A percentile compares a stretch with the other conserved stretches of the same genome.
Evolutionary conservation across 2,113 vertebrate genomes (phyloP).

Genomic region (Sminthopsis crassicaudata): DNA sequence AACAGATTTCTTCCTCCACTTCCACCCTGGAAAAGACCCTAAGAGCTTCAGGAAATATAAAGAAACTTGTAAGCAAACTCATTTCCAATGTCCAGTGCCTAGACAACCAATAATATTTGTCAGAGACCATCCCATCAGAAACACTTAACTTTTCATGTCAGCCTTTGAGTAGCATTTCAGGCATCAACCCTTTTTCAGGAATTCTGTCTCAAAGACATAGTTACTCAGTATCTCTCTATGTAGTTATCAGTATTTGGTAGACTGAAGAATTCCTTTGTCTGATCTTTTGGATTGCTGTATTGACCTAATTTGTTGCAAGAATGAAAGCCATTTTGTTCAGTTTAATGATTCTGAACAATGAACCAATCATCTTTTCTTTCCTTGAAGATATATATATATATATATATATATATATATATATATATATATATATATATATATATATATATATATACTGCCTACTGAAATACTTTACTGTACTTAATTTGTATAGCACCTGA

Average conservation of each 20-base stretch:
- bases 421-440: neutral
- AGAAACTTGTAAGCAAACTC: neutral
- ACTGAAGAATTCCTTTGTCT: conserved; percentile 24
- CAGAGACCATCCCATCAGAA: neutral
- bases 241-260: neutral
- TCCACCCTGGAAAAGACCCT: neutral
- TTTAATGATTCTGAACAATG: neutral
- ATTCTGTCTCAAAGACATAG: neutral
- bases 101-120: neutral
- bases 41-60: neutral
- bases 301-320: conserved; percentile 2
- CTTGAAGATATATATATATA: neutral
- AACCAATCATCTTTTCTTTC: neutral
- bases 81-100: neutral
- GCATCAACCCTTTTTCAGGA: neutral
- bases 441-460: neutral
- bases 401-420: neutral
- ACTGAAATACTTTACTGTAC: conserved; percentile 59
- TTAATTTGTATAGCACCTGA: conserved; percentile 22
- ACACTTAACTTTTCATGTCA: neutral
- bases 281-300: conserved; percentile 17
- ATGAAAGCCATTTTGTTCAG: neutral
- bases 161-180: neutral
- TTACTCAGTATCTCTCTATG: neutral
- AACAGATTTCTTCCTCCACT: neutral